A percentile compares a stretch with the other conserved stretches of the same genome.
Evolutionary conservation across 1,140 invertebrate genomes (phyloP).

Genomic region (Pantala flavescens): DNA sequence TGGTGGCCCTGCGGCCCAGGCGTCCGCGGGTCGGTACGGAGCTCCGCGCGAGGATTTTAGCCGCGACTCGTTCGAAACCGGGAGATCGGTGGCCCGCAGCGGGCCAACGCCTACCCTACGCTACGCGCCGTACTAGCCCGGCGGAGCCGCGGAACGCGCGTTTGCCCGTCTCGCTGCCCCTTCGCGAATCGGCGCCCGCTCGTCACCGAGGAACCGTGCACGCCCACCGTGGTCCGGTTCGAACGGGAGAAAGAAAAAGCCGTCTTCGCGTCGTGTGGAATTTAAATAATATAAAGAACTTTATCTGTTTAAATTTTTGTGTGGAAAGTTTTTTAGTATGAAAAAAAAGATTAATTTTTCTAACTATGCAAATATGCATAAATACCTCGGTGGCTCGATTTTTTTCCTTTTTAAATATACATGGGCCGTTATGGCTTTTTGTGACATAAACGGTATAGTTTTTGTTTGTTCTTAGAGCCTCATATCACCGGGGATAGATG

Average conservation of each 20-base stretch:
- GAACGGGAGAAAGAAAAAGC: neutral
- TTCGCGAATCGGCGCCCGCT: neutral
- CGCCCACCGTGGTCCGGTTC: neutral
- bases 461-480: conserved; percentile 1
- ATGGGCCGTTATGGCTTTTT: neutral
- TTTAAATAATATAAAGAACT: neutral
- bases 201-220: neutral
- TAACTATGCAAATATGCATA: neutral
- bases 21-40: neutral
- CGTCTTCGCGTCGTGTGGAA: conserved; percentile 1
- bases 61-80: conserved; percentile 1
- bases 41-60: neutral
- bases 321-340: neutral
- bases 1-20: neutral
- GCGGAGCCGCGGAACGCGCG: neutral
- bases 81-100: neutral
- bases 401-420: neutral
- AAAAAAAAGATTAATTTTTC: neutral
- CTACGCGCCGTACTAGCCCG: neutral
- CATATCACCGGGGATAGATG: conserved; percentile 4
- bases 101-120: neutral
- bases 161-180: neutral
- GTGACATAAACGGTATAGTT: neutral
- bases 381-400: neutral
- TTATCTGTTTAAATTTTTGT: neutral